Conservation (phyloP, 1,140 invertebrate species). For the Uloborus diversus region DNA sequence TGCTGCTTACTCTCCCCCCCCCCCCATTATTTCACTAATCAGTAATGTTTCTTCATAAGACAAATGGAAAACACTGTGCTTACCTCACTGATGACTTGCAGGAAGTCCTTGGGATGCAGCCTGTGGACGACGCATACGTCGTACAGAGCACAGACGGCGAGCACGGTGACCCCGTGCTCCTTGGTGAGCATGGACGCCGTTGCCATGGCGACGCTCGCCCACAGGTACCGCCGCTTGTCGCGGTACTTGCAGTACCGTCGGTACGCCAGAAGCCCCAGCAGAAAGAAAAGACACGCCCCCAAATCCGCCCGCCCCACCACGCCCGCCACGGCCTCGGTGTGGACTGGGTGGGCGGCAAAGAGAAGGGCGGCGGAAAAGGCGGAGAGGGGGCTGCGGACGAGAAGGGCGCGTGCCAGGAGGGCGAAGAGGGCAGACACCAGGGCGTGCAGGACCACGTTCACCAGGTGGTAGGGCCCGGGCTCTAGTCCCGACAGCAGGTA, state of each 20-base stretch:
- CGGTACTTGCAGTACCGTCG: constrained; percentile 59
- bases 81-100: constrained; percentile 39
- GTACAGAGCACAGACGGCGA: constrained; percentile 85
- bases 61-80: no score
- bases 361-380: constrained; percentile 64
- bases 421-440: constrained; percentile 66
- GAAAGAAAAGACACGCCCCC: constrained; percentile 67
- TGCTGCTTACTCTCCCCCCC: no score
- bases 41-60: no score
- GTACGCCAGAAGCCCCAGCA: constrained; percentile 72
- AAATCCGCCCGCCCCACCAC: constrained; percentile 70
- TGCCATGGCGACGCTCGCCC: constrained; percentile 35
- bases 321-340: constrained; percentile 77
- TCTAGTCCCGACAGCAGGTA: constrained; percentile 67
- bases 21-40: no score
- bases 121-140: constrained; percentile 71
- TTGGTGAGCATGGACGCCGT: constrained; percentile 80
- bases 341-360: constrained; percentile 69
- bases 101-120: constrained; percentile 58
- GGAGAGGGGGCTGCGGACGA: constrained; percentile 39
- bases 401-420: constrained; percentile 53
- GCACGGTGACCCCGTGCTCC: constrained; percentile 91
- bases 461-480: constrained; percentile 68
- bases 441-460: constrained; percentile 68
- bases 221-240: constrained; percentile 36